These are phyloP conservation scores for Accipiter virgatus DNA, from an alignment of 2,113 vertebrate species.

Conservation along the genomic window DNA sequence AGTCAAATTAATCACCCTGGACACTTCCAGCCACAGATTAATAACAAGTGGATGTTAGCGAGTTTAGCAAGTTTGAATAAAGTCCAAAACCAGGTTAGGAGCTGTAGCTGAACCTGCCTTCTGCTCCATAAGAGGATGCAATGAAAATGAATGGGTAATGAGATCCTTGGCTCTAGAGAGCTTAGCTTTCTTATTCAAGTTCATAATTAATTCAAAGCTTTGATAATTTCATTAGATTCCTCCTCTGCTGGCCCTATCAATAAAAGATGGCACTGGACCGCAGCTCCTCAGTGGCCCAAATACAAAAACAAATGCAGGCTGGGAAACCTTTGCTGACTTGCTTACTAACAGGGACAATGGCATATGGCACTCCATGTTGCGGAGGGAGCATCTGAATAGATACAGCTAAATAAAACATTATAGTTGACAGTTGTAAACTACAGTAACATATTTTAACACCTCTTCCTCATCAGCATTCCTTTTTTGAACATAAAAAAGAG, in stretches of 20 bases:
- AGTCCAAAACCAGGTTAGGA: slow-evolving; percentile 84
- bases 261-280: slow-evolving; percentile 92
- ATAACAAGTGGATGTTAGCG: slow-evolving; percentile 38
- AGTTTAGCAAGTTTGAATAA: slow-evolving; percentile 81
- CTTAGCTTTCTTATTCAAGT: slow-evolving; percentile 92
- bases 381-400: slow-evolving; percentile 61
- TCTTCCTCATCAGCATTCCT: slow-evolving; percentile 52
- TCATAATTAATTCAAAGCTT: slow-evolving; percentile 99
- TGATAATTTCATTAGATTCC: slow-evolving; percentile 98
- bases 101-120: slow-evolving; percentile 78
- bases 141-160: slow-evolving; percentile 95
- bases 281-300: slow-evolving; percentile 80
- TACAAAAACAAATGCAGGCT: slow-evolving; percentile 58
- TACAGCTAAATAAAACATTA: slow-evolving; percentile 84
- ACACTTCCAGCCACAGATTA: slow-evolving; percentile 52
- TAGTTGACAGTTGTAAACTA: slow-evolving; percentile 71
- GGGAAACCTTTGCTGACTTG: slow-evolving; percentile 68
- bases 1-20: slow-evolving; percentile 69
- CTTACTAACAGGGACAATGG: slow-evolving; percentile 72
- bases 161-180: slow-evolving; percentile 84
- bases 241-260: slow-evolving; percentile 87
- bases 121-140: slow-evolving; percentile 86
- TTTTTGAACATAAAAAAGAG: slow-evolving; percentile 8
- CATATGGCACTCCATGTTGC: slow-evolving; percentile 82
- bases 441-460: slow-evolving; percentile 65